Percentiles rank a stretch among this genome's conserved stretches.
Evolutionary conservation across 2,888 invertebrate genomes (phyloP).

Genomic region (Sesia bembeciformis): DNA sequence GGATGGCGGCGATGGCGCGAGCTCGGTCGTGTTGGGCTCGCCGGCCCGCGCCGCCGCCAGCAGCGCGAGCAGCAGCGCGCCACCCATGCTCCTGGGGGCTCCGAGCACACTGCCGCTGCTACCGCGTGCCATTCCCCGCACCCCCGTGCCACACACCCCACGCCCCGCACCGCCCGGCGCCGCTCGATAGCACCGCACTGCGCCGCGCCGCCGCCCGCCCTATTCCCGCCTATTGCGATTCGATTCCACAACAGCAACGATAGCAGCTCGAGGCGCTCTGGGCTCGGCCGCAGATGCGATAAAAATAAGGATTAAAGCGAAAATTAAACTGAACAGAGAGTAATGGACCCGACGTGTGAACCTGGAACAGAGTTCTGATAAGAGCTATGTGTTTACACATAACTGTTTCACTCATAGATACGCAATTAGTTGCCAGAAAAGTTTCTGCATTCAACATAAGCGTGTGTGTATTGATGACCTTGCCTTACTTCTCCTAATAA

Average conservation of each 20-base stretch:
- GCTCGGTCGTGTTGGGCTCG: slow-evolving; percentile 48
- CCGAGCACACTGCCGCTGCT: slow-evolving; percentile 46
- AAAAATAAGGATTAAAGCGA: not conserved
- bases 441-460: too few relatives aligned
- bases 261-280: not conserved
- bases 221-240: slow-evolving; percentile 27
- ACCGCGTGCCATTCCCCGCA: slow-evolving; percentile 14
- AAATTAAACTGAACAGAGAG: not conserved
- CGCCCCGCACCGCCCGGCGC: slow-evolving; percentile 21
- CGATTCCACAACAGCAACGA: slow-evolving; percentile 1
- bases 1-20: slow-evolving; percentile 20
- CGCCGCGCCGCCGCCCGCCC: slow-evolving; percentile 34
- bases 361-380: not conserved
- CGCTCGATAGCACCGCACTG: slow-evolving; percentile 65
- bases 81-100: slow-evolving; percentile 67
- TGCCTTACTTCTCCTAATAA: too few relatives aligned
- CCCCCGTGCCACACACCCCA: slow-evolving; percentile 21
- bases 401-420: not conserved
- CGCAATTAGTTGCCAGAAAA: too few relatives aligned
- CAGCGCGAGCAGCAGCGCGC: slow-evolving; percentile 70
- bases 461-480: too few relatives aligned
- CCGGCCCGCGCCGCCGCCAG: slow-evolving; percentile 62
- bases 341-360: not conserved
- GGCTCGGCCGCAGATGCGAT: not conserved
- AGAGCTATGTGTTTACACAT: not conserved